phyloP scores from a whole-genome alignment of 2,888 invertebrate species.

The Cheilosia vulpina region DNA sequence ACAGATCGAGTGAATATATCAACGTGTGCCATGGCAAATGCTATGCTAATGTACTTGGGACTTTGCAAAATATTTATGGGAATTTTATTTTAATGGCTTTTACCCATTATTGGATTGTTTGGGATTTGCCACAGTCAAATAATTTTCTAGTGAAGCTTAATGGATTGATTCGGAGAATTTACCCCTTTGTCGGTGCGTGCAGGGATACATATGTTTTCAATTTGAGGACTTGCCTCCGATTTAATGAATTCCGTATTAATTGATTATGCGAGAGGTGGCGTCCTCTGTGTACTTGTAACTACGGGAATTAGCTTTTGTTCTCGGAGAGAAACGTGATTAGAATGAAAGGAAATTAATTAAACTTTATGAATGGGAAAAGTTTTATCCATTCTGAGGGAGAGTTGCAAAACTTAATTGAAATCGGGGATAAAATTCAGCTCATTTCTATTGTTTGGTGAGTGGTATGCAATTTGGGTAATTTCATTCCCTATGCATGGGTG shows the following conservation, averaged over 20 bases:
- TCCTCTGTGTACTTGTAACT: not conserved
- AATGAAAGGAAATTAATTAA: conserved; percentile 30
- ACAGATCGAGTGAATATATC: conserved; percentile 37
- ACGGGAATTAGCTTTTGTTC: conserved; percentile 9
- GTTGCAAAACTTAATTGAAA: conserved; percentile 1
- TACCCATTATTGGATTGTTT: conserved; percentile 59
- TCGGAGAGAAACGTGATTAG: not conserved
- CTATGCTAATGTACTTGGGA: conserved; percentile 48
- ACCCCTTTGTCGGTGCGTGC: conserved; percentile 39
- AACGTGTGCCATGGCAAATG: conserved; percentile 33
- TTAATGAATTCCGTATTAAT: conserved; percentile 39
- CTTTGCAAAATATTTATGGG: conserved; percentile 64
- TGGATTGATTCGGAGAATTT: conserved; percentile 38
- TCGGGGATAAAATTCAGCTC: not conserved
- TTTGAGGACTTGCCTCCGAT: conserved; percentile 28
- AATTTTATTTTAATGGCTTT: conserved; percentile 64
- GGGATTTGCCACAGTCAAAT: conserved; percentile 43
- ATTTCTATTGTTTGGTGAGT: not conserved
- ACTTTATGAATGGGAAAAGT: conserved; percentile 19
- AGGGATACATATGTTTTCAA: conserved; percentile 45
- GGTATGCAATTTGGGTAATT: no score
- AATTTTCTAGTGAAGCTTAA: conserved; percentile 44
- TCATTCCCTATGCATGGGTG: no score
- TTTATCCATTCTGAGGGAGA: not conserved
- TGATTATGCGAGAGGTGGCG: conserved; percentile 36